Conservation (phyloP, 2,888 invertebrate genomes). For the Notocelia uddmanniana region DNA sequence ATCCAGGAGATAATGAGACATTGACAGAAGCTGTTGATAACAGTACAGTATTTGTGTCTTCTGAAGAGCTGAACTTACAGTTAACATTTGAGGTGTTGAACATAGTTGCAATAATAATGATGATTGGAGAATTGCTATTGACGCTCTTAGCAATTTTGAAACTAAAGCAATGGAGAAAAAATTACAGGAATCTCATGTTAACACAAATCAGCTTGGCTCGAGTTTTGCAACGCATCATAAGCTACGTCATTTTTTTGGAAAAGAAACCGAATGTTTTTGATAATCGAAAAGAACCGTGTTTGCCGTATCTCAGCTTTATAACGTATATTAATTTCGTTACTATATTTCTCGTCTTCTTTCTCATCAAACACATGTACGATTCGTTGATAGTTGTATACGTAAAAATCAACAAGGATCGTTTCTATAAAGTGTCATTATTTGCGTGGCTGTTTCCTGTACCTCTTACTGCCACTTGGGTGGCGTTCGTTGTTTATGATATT, state of each 20-base stretch:
- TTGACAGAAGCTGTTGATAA: constrained; percentile 7
- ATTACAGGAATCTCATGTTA: constrained; percentile 80
- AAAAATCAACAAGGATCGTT: constrained; percentile 66
- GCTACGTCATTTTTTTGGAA: constrained; percentile 62
- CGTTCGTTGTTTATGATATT: constrained; percentile 53
- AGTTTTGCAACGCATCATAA: constrained; percentile 69
- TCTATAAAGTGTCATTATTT: constrained; percentile 65
- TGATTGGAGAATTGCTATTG: constrained; percentile 69
- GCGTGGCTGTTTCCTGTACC: constrained; percentile 74
- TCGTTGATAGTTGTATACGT: constrained; percentile 74
- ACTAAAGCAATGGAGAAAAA: constrained; percentile 73
- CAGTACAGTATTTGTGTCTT: constrained; percentile 10
- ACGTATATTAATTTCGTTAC: constrained; percentile 76
- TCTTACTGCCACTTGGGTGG: constrained; percentile 60
- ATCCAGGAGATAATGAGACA: constrained; percentile 39
- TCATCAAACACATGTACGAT: constrained; percentile 80
- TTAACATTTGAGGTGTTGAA: constrained; percentile 64
- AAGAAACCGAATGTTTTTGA: constrained; percentile 48
- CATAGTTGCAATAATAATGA: constrained; percentile 74
- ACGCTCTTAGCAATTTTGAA: constrained; percentile 70
- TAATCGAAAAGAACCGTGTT: constrained; percentile 43
- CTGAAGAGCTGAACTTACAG: constrained; percentile 48
- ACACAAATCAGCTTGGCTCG: constrained; percentile 75
- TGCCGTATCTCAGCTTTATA: constrained; percentile 58
- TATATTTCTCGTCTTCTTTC: constrained; percentile 72